Percentiles rank a stretch among this genome's conserved stretches.
These are phyloP conservation scores for Champsocephalus esox DNA, from an alignment of 2,797 vertebrate species.

Conservation along the genomic window DNA sequence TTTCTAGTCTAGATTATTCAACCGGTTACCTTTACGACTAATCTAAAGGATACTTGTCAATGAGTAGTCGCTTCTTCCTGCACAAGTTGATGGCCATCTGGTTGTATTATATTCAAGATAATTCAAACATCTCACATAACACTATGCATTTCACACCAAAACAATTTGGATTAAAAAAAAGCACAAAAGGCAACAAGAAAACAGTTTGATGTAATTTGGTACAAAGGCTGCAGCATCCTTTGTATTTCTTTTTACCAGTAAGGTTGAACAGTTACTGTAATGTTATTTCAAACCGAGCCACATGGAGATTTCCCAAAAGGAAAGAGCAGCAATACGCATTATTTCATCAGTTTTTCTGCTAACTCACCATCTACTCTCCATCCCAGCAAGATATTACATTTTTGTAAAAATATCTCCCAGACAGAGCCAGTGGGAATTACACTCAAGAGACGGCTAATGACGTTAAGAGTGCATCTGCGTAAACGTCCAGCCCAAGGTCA, in stretches of 20 bases:
- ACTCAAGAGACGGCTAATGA: constrained; percentile 55
- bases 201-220: too few species aligned
- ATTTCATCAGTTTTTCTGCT: constrained; percentile 6
- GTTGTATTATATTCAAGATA: too few species aligned
- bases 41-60: too few species aligned
- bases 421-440: constrained; percentile 43
- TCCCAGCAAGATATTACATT: constrained; percentile 1
- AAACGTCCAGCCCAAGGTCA: constrained; percentile 50
- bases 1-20: not conserved
- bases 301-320: not conserved
- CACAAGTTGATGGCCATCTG: too few species aligned
- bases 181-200: too few species aligned
- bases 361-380: constrained; percentile 13
- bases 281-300: constrained; percentile 1
- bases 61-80: too few species aligned
- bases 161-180: too few species aligned
- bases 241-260: constrained; percentile 7
- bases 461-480: constrained; percentile 47
- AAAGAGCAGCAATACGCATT: not conserved
- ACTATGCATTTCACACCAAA: too few species aligned
- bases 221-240: constrained; percentile 2
- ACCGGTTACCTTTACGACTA: not conserved
- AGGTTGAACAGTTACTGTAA: not conserved
- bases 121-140: too few species aligned
- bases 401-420: constrained; percentile 37